Base-by-base conservation (phyloP, 2,888 invertebrate species). In the Clistopyga incitator region DNA sequence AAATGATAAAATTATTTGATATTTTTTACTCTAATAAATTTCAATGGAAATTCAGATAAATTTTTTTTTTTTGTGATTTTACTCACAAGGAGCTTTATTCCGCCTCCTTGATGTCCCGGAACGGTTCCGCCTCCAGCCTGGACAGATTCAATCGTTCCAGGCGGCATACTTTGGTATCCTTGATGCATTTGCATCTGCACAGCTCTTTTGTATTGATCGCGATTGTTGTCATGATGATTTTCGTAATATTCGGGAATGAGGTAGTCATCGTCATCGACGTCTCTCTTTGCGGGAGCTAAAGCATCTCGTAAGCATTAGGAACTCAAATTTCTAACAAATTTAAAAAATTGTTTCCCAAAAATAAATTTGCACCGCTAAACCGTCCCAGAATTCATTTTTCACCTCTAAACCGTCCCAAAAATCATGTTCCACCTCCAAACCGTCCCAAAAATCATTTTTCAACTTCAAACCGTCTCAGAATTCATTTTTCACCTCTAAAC, bases 151-250 rank as follows among this genome's bases (percentile, higher is more conserved):
- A 92, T 76, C 6, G 92, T 84, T 18, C 92, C 93, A 11, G 91
- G 88, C 38, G 93, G 93, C 86, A 93, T 86, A 79, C 91, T 92
- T 76, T 92, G 92, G 74, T 93, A 92, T 6, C 93, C 93, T 67
- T 93, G 93, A 77, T 90, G 92, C 90, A 93, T 91, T 42, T 91
- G 86, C 91, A 92, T 92, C 29, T 92, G 88, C 4, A 93, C 88
- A 8, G 86, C 88, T 61, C 92, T 88, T 13, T 87, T 82, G 50
- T 86, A 84, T 65, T 89, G 87, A 42, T 85, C 86, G 38, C 29
- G 84, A 45, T 82, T 71, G 11, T 86, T 70, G 18, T 74, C 77
- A 15, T 15, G 61, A n/a, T 78, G 50, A 52, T 76, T 75, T 11
- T 81, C 65, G 10, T 61, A 23, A 45, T 47, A 47, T 3, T 77